Evolutionary conservation across 2,888 invertebrate genomes (phyloP), one percentile per base, ranked within the genome.

Genomic region (Octonoba sinensis): DNA sequence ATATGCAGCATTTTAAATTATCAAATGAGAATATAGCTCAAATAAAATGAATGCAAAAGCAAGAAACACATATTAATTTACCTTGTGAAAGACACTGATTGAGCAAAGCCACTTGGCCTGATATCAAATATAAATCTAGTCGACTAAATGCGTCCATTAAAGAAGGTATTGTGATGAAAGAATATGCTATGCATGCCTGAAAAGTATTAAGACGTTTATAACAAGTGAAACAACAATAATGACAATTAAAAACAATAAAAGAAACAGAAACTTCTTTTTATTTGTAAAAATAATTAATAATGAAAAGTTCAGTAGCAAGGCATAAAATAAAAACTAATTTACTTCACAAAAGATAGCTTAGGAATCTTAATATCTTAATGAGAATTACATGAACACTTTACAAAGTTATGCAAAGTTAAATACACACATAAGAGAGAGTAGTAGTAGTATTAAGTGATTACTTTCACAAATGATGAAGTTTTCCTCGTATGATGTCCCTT

Each of bases 91-190:
- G 91, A 88, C 97, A 97, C 86, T 94, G 93, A 90, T 96, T 96
- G 76, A 94, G 91, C 82, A 97, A 90, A 27, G 97, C 96, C 60
- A 95, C 94, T 89, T 96, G 95, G 20, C 96, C 96, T 24, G 89
- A 89, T 27, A 87, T 83, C 4, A 89, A 85, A 84, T 89, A 89
- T 12, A 90, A 87, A 27, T 95, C 93, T 86, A 96, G 91, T 87
- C 94, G 92, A 27, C 92, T 91, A 82, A 93, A 92, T n/a, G 93
- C 91, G 82, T 94, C 93, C 86, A 91, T 92, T 87, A 99, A 92
- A 16, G 97, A 97, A n/a, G 99, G 99, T 88, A 97, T 95, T 12
- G 98, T 98, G 84, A 99, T 97, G 89, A 94, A 98, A 89, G 94
- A 94, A 90, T 95, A 99, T 0, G 99, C 98, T 60, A 95, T 93